These are phyloP conservation scores for Xestoiulus laeticollis DNA, from an alignment of 2,888 invertebrate species.

Conservation along the genomic window DNA sequence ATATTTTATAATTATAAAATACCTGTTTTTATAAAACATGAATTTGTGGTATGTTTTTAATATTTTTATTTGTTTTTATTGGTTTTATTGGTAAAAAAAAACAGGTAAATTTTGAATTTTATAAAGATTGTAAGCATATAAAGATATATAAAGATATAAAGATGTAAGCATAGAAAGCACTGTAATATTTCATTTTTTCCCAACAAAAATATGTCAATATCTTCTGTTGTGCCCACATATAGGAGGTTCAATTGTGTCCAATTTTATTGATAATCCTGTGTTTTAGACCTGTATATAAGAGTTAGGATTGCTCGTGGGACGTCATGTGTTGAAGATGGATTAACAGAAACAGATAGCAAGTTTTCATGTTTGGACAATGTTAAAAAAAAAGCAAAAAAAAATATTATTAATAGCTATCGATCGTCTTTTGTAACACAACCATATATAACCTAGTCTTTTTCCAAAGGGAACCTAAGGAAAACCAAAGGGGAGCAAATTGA, in stretches of 20 bases:
- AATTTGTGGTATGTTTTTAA: no score
- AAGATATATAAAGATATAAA: no score
- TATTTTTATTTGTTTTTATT: no score
- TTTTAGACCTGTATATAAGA: neutral
- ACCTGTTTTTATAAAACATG: no score
- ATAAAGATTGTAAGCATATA: no score
- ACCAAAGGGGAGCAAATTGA: neutral
- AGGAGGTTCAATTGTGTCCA: neutral
- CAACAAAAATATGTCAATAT: neutral
- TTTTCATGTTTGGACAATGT: slow-evolving; percentile 26
- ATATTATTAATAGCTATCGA: slow-evolving; percentile 18
- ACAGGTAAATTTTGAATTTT: no score
- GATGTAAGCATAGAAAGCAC: no score
- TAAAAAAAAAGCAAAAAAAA: neutral
- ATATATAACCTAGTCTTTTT: neutral
- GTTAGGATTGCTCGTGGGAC: slow-evolving; percentile 7
- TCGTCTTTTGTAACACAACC: neutral
- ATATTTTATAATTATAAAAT: no score
- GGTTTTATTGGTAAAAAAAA: no score
- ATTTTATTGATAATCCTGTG: slow-evolving; percentile 11
- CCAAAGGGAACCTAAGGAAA: no score
- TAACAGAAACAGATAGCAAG: slow-evolving; percentile 26
- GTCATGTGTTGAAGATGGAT: slow-evolving; percentile 26
- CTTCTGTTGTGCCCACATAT: neutral
- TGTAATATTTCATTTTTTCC: neutral